Conservation (phyloP, 1,140 invertebrate genomes). For the Drosophila saltans region DNA sequence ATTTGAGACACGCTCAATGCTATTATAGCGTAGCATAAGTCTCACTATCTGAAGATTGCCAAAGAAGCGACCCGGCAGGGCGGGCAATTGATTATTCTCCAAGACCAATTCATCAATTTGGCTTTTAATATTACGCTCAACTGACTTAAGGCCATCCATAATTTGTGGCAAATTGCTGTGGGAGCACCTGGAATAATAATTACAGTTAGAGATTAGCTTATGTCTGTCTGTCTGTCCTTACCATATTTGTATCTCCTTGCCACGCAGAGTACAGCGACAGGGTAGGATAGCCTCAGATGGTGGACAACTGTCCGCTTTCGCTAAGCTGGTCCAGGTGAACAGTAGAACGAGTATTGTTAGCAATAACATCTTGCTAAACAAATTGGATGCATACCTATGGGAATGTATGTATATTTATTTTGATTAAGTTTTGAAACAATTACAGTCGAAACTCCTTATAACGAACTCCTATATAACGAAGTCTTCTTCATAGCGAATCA, state of each 20-base stretch:
- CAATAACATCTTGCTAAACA: constrained; percentile 24
- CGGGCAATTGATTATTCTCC: constrained; percentile 93
- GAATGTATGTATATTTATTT: too few relatives aligned
- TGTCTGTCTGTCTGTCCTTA: constrained; percentile 39
- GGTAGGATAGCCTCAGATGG: constrained; percentile 84
- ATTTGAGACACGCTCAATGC: constrained; percentile 90
- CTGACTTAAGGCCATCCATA: constrained; percentile 88
- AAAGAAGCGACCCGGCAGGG: constrained; percentile 91
- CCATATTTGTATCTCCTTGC: constrained; percentile 84
- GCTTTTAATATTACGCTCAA: constrained; percentile 87
- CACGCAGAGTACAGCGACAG: constrained; percentile 83
- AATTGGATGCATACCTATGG: not conserved
- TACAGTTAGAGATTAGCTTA: not conserved
- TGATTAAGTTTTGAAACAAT: too few relatives aligned
- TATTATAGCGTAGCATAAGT: constrained; percentile 92
- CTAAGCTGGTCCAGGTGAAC: constrained; percentile 26
- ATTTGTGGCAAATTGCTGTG: constrained; percentile 92
- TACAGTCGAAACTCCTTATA: too few relatives aligned
- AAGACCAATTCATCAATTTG: constrained; percentile 93
- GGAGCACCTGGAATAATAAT: constrained; percentile 88
- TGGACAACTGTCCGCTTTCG: constrained; percentile 81
- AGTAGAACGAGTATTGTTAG: constrained; percentile 47
- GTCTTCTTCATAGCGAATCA: too few relatives aligned
- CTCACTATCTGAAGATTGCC: constrained; percentile 89
- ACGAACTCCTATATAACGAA: too few relatives aligned